These are phyloP conservation scores for Rosalia funebris DNA, from an alignment of 2,888 invertebrate species.

Conservation along the genomic window DNA sequence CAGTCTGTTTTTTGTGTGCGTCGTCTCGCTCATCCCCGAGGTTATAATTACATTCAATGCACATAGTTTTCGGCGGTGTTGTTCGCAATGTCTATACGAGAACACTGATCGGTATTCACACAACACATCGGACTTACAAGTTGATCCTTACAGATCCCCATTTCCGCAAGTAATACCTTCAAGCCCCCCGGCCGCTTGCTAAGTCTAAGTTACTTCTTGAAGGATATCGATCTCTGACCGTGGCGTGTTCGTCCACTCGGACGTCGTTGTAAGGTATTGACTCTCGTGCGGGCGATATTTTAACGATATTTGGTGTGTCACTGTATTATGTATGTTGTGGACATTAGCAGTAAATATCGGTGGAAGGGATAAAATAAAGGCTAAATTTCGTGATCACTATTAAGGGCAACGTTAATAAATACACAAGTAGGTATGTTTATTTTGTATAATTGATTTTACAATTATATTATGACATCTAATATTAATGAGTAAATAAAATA, in stretches of 20 bases:
- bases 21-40: background rate
- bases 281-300: background rate
- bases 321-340: too few relatives aligned
- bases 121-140: conserved; percentile 58
- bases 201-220: conserved; percentile 55
- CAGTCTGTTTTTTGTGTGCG: background rate
- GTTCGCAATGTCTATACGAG: conserved; percentile 35
- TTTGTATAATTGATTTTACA: too few relatives aligned
- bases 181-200: conserved; percentile 55
- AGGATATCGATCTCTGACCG: conserved; percentile 54
- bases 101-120: conserved; percentile 56
- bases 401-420: too few relatives aligned
- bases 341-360: too few relatives aligned
- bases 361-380: too few relatives aligned
- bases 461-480: too few relatives aligned
- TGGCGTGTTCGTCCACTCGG: conserved; percentile 1
- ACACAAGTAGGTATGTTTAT: too few relatives aligned
- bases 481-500: too few relatives aligned
- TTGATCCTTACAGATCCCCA: conserved; percentile 59
- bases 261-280: background rate
- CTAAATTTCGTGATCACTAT: too few relatives aligned
- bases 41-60: conserved; percentile 29
- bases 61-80: conserved; percentile 32
- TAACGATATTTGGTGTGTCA: too few relatives aligned
- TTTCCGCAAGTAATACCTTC: conserved; percentile 60